Percentiles rank a stretch among this genome's conserved stretches.
Evolutionary conservation across 2,797 vertebrate species (phyloP).

Genomic region (Myoxocephalus aenaeus): DNA sequence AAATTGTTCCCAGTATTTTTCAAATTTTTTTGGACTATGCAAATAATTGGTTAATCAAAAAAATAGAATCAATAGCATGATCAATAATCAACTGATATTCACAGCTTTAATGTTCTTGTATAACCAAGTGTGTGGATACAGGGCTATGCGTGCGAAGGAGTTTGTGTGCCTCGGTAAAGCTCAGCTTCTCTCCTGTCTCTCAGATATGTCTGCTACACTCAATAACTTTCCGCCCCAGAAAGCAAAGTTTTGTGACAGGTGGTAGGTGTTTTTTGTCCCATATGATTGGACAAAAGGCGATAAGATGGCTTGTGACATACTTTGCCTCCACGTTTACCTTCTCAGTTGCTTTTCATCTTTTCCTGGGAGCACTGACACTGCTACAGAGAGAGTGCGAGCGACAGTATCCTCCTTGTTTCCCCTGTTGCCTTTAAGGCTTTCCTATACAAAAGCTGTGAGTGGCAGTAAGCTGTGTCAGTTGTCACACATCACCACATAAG

Average conservation of each 20-base stretch:
- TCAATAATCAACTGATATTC: neutral
- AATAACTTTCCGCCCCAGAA: slow-evolving; percentile 54
- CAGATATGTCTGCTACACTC: slow-evolving; percentile 36
- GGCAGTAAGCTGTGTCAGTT: slow-evolving; percentile 78
- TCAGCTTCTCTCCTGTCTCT: slow-evolving; percentile 24
- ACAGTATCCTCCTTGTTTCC: slow-evolving; percentile 61
- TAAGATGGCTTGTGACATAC: slow-evolving; percentile 53
- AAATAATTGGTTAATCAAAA: neutral
- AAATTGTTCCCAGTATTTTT: neutral
- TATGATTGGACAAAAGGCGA: slow-evolving; percentile 65
- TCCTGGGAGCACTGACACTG: slow-evolving; percentile 48
- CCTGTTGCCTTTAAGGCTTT: slow-evolving; percentile 69
- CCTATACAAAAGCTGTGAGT: slow-evolving; percentile 68
- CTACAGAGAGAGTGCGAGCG: slow-evolving; percentile 35
- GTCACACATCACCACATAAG: slow-evolving; percentile 77
- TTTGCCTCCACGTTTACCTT: slow-evolving; percentile 49
- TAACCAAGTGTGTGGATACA: slow-evolving; percentile 2
- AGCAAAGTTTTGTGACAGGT: slow-evolving; percentile 67
- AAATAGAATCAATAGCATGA: neutral
- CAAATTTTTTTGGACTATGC: neutral
- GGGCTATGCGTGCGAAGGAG: slow-evolving; percentile 18
- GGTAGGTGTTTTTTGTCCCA: slow-evolving; percentile 53
- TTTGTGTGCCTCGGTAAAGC: slow-evolving; percentile 16
- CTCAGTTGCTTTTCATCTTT: slow-evolving; percentile 50
- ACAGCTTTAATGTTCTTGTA: neutral